These are phyloP conservation scores for Torymus texanus DNA, from an alignment of 2,888 invertebrate genomes.

Conservation along the genomic window DNA sequence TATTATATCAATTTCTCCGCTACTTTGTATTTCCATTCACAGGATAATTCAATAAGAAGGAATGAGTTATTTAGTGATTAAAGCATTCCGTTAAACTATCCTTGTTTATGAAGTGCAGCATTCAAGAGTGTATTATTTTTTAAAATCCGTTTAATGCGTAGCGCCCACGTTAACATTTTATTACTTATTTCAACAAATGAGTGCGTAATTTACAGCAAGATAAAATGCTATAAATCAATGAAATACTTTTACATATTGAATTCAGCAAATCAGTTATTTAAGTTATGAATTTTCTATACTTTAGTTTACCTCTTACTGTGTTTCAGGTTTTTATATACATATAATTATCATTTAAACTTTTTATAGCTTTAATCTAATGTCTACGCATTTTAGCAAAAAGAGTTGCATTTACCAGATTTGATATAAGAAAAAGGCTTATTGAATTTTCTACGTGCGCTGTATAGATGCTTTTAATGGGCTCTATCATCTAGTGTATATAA, in stretches of 20 bases:
- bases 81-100: constrained; percentile 5
- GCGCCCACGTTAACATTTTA: background rate
- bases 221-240: too few species aligned
- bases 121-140: background rate
- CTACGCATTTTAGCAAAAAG: too few species aligned
- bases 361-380: too few species aligned
- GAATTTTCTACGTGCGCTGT: background rate
- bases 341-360: background rate
- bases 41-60: background rate
- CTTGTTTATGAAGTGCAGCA: constrained; percentile 8
- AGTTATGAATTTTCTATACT: too few species aligned
- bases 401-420: too few species aligned
- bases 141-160: too few species aligned
- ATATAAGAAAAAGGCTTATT: background rate
- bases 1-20: background rate
- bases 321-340: background rate
- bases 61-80: background rate
- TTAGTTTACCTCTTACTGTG: too few species aligned
- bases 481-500: constrained; percentile 1
- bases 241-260: too few species aligned
- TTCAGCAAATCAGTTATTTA: too few species aligned
- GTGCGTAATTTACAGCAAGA: too few species aligned
- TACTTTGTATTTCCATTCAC: constrained; percentile 15
- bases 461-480: constrained; percentile 26
- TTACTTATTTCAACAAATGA: background rate